A percentile compares a stretch with the other conserved stretches of the same genome.
phyloP scores from a whole-genome alignment of 1,140 invertebrate genomes.

The Drosophila nigromelanica region DNA sequence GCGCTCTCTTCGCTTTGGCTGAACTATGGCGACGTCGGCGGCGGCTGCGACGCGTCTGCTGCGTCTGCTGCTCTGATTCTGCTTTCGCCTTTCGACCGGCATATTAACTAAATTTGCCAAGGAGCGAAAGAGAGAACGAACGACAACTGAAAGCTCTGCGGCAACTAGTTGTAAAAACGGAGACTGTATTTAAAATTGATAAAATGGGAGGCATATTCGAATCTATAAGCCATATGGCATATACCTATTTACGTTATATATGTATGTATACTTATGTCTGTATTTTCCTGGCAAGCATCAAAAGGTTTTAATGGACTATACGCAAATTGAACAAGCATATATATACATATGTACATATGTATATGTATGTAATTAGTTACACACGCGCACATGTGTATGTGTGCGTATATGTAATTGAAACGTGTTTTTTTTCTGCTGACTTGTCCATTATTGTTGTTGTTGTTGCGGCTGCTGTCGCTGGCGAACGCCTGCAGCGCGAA shows the following conservation, averaged over 20 bases:
- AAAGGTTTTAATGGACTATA: constrained; percentile 5
- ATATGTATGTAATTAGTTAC: neutral
- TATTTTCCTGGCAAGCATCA: constrained; percentile 1
- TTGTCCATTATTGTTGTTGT: constrained; percentile 29
- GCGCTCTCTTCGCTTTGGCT: constrained; percentile 10
- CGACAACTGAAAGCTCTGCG: constrained; percentile 60
- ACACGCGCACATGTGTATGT: constrained; percentile 35
- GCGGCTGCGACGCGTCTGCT: constrained; percentile 35
- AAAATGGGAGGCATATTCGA: constrained; percentile 28
- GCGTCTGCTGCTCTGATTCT: constrained; percentile 4
- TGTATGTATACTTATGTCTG: neutral
- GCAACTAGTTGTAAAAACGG: constrained; percentile 30
- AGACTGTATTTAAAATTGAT: constrained; percentile 45
- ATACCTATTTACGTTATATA: neutral
- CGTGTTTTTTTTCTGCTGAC: constrained; percentile 55
- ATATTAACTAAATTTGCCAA: neutral
- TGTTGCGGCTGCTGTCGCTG: constrained; percentile 41
- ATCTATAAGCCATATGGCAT: constrained; percentile 19
- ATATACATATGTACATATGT: neutral
- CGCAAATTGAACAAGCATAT: constrained; percentile 12
- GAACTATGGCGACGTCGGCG: constrained; percentile 61
- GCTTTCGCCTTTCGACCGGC: neutral
- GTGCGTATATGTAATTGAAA: constrained; percentile 74
- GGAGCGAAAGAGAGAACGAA: constrained; percentile 20
- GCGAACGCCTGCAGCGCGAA: constrained; percentile 80